phyloP scores from a whole-genome alignment of 1,140 invertebrate genomes.

The Drosophila yakuba region DNA sequence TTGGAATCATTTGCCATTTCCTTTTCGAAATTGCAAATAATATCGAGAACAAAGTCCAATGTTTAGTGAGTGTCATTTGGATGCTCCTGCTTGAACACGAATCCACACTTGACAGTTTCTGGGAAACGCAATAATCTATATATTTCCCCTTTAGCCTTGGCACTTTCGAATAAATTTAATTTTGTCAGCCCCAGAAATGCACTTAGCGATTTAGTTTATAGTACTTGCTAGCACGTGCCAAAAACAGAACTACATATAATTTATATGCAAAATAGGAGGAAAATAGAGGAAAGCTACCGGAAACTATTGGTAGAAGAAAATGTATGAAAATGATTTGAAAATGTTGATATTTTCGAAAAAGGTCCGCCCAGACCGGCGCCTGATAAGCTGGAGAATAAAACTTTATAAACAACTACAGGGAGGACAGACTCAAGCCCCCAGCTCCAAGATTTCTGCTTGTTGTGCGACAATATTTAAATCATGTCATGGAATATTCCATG shows the following conservation, averaged over 20 bases:
- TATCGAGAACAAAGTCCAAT: conserved; percentile 17
- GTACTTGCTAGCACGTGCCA: conserved; percentile 40
- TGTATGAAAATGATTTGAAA: conserved; percentile 43
- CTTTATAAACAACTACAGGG: conserved; percentile 46
- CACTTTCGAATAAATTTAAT: conserved; percentile 58
- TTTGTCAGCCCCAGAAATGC: conserved; percentile 51
- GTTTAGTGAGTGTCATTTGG: conserved; percentile 21
- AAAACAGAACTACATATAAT: conserved; percentile 46
- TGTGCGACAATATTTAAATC: conserved; percentile 75
- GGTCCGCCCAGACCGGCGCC: conserved; percentile 15
- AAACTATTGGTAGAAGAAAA: conserved; percentile 49
- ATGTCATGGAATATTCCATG: conserved; percentile 79
- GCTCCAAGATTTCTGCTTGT: conserved; percentile 56
- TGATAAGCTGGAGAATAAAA: conserved; percentile 58
- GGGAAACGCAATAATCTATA: conserved; percentile 54
- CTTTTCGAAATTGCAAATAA: conserved; percentile 10
- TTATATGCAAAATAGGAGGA: conserved; percentile 38
- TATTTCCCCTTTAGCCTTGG: conserved; percentile 11
- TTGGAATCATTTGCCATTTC: conserved; percentile 18
- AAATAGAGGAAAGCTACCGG: neutral
- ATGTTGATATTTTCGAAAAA: conserved; percentile 10
- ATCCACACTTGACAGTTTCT: conserved; percentile 49
- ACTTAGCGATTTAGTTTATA: conserved; percentile 34
- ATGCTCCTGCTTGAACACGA: conserved; percentile 51
- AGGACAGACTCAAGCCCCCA: conserved; percentile 23